Evolutionary conservation across 2,888 invertebrate species (phyloP).

Genomic region (Sussaba pulchella): DNA sequence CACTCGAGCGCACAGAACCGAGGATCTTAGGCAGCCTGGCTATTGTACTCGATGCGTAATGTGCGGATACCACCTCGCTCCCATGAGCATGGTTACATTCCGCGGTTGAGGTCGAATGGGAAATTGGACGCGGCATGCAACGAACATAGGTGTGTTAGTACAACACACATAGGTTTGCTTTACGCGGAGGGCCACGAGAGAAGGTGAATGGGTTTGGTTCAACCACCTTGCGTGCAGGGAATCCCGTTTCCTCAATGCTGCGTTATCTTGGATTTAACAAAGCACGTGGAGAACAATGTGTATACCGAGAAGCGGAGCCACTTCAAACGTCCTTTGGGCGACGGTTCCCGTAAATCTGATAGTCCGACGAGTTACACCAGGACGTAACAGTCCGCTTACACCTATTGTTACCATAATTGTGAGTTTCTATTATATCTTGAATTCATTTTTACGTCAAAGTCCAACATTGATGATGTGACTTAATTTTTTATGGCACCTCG

Average conservation of each 20-base stretch:
- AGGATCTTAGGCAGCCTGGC: slow-evolving; percentile 15
- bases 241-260: slow-evolving; percentile 14
- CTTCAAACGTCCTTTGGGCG: neutral
- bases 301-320: neutral
- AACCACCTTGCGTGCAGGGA: slow-evolving; percentile 16
- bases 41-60: slow-evolving; percentile 40
- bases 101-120: slow-evolving; percentile 55
- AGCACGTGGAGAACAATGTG: neutral
- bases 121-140: slow-evolving; percentile 51
- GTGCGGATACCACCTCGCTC: slow-evolving; percentile 20
- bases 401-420: neutral
- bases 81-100: slow-evolving; percentile 56
- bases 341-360: slow-evolving; percentile 9
- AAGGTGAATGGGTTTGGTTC: slow-evolving; percentile 6
- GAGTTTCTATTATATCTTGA: too few species aligned
- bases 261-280: slow-evolving; percentile 52
- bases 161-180: slow-evolving; percentile 16
- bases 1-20: neutral
- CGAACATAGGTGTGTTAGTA: slow-evolving; percentile 18
- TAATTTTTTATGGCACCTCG: too few species aligned
- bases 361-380: neutral
- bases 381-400: neutral
- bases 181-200: neutral
- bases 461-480: too few species aligned
- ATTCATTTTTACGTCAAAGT: too few species aligned